Percentiles rank a stretch among this genome's conserved stretches.
These are phyloP conservation scores for Palythoa grandiflora DNA, from an alignment of 92 coral and sea anemone genomes.

Conservation along the genomic window DNA sequence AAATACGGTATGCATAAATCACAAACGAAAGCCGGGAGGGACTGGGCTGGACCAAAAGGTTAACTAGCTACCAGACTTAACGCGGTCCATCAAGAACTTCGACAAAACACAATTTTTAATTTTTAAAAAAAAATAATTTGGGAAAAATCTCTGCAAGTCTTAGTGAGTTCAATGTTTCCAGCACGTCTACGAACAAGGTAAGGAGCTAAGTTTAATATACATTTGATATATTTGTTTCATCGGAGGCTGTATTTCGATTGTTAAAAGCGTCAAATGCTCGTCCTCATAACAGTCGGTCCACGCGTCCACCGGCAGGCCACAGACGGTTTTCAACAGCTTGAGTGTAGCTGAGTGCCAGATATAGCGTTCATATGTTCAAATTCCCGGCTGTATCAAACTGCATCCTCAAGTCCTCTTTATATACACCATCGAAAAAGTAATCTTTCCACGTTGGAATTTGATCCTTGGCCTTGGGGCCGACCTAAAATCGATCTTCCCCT, in stretches of 20 bases:
- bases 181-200: neutral
- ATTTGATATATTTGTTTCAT: neutral
- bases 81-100: neutral
- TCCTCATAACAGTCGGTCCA: too few species aligned
- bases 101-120: neutral
- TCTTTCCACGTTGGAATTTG: too few species aligned
- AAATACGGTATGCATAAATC: too few species aligned
- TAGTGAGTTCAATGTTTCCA: constrained; percentile 1
- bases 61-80: neutral
- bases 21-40: neutral
- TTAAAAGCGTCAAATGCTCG: neutral
- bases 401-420: too few species aligned
- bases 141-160: neutral
- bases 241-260: neutral
- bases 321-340: neutral
- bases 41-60: neutral
- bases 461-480: too few species aligned
- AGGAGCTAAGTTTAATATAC: neutral
- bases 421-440: too few species aligned
- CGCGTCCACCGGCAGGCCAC: neutral
- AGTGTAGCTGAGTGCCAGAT: too few species aligned
- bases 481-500: too few species aligned
- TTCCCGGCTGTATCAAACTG: too few species aligned
- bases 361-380: too few species aligned
- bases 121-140: neutral